A percentile compares a stretch with the other conserved stretches of the same genome.
Evolutionary conservation across 2,113 vertebrate genomes (phyloP).

Genomic region (Alosa alosa): DNA sequence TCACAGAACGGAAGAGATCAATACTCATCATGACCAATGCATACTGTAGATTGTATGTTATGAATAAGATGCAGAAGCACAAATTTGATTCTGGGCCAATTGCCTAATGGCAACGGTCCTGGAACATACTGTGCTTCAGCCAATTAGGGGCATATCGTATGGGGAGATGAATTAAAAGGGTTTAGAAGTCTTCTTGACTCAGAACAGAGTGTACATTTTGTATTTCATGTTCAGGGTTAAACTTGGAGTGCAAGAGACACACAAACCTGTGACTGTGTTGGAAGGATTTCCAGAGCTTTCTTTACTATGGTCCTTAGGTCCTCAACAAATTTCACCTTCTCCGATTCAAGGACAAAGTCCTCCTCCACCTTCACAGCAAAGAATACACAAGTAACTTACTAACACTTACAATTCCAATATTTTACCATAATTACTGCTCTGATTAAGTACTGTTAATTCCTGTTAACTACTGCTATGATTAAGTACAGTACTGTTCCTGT

Average conservation of each 20-base stretch:
- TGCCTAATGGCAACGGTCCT: neutral
- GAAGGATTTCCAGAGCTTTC: slow-evolving; percentile 81
- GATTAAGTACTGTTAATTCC: neutral
- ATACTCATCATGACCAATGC: neutral
- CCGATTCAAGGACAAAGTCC: slow-evolving; percentile 84
- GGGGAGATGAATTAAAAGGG: neutral
- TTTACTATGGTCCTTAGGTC: slow-evolving; percentile 78
- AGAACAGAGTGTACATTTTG: neutral
- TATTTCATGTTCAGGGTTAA: neutral
- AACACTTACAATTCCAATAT: neutral
- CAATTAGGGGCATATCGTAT: neutral
- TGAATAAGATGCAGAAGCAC: neutral
- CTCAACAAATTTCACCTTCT: slow-evolving; percentile 86
- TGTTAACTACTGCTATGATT: neutral
- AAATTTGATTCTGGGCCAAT: neutral
- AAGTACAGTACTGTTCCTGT: neutral
- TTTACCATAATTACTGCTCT: neutral
- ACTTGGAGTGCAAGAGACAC: neutral
- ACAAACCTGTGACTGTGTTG: slow-evolving; percentile 66
- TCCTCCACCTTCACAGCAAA: slow-evolving; percentile 79
- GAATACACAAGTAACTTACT: neutral
- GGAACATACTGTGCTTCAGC: slow-evolving; percentile 1
- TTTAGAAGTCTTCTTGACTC: neutral
- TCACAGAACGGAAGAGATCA: neutral
- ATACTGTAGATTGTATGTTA: slow-evolving; percentile 10